These are phyloP conservation scores for Drosophila simulans DNA, from an alignment of 1,140 invertebrate species.

Conservation along the genomic window DNA sequence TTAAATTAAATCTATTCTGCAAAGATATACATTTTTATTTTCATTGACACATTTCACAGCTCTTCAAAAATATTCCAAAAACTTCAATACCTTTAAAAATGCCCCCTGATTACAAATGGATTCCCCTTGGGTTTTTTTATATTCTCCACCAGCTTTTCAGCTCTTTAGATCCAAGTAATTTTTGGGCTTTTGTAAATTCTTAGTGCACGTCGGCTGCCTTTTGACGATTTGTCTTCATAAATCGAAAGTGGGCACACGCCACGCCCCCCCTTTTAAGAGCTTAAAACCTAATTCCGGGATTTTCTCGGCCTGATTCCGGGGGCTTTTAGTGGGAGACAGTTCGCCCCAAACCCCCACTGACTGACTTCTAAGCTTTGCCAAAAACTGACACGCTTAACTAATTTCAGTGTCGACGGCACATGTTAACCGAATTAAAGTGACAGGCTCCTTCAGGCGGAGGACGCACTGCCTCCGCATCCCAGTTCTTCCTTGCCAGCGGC, in stretches of 20 bases:
- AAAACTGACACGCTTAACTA: constrained; percentile 74
- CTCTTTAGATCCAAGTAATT: constrained; percentile 19
- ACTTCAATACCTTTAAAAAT: background rate
- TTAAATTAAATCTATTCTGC: no score
- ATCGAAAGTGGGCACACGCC: constrained; percentile 37
- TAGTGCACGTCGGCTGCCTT: background rate
- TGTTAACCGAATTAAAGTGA: constrained; percentile 66
- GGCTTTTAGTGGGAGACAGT: constrained; percentile 39
- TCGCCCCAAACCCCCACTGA: background rate
- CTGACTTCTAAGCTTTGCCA: constrained; percentile 41
- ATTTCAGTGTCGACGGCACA: constrained; percentile 74
- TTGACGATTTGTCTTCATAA: constrained; percentile 58
- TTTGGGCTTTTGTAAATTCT: constrained; percentile 21
- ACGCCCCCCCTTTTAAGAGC: constrained; percentile 43
- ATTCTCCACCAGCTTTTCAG: constrained; percentile 8
- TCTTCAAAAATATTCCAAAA: background rate
- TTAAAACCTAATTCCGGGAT: constrained; percentile 44
- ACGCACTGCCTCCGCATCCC: constrained; percentile 23
- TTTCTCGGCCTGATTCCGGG: constrained; percentile 28
- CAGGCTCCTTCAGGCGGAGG: constrained; percentile 35
- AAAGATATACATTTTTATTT: background rate
- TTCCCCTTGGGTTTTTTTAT: background rate
- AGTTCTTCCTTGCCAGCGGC: constrained; percentile 18
- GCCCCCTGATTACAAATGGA: background rate
- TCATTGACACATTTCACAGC: background rate